Base-by-base conservation (phyloP, 1,140 invertebrate genomes). In the Rhagoletis zephyria region DNA sequence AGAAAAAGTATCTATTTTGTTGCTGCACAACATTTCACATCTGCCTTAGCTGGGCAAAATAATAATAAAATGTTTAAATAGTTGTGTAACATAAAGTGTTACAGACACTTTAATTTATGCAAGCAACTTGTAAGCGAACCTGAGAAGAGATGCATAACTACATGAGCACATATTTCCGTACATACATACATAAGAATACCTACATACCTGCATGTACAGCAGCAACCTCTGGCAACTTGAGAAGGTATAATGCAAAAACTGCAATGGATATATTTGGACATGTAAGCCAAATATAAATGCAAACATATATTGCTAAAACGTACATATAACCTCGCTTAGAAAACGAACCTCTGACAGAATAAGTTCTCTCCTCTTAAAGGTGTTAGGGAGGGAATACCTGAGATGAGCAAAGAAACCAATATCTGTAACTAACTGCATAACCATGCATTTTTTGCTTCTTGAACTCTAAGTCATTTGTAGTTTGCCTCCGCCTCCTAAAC, bases 11-110 rank as follows among this genome's bases (percentile, higher is more conserved):
- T 40, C 30, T 67, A 3, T 12, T 48, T 48, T 74, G 42, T 48
- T 67, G 64, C 64, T 40, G 1, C 7, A 30, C 30, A 42, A 67
- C 19, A 67, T 40, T 48, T 74, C 42, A 45, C 67, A 74, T 74
- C 40, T 48, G 42, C 42, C 67, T 9, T 74, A 16, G 16, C 67
- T 12, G 2, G 45, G 42, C 14, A 74, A 74, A 6, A 74, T 74
- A 74, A 74, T 74, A 74, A 74, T 74, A 74, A 74, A 74, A 74
- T 74, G 67, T 45, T 74, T 74, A 74, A 45, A 74, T 74, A 16
- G 67, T 74, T 74, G 67, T 74, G 40, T 16, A 45, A 74, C 67
- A 74, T 42, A 48, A 74, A 74, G 45, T 74, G 67, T 74, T 74
- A 16, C 67, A 45, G 67, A 74, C 67, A 74, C 67, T 74, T 74